Conservation (phyloP, 2,888 invertebrate species). For the Caenorhabditis angaria region DNA sequence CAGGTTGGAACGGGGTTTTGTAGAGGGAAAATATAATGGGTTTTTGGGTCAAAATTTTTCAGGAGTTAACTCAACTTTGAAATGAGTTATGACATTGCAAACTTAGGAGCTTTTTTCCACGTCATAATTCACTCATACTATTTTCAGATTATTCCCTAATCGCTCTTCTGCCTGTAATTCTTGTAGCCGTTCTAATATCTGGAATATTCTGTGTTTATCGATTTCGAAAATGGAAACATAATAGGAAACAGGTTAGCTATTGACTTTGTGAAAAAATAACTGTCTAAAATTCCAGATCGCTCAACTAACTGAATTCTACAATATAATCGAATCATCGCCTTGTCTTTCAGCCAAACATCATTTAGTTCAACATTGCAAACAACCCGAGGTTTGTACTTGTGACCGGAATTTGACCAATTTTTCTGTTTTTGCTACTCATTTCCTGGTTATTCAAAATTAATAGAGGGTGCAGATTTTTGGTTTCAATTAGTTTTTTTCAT, state of each 20-base stretch:
- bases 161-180: conserved; percentile 53
- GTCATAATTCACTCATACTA: neutral
- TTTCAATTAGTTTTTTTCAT: too few relatives aligned
- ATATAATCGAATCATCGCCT: conserved; percentile 45
- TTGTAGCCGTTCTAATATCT: conserved; percentile 45
- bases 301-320: conserved; percentile 47
- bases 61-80: too few relatives aligned
- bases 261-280: neutral
- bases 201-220: conserved; percentile 46
- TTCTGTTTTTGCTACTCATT: too few relatives aligned
- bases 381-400: conserved; percentile 22
- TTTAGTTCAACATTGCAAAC: conserved; percentile 29
- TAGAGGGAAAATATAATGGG: conserved; percentile 11
- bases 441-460: too few relatives aligned
- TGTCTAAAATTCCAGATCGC: conserved; percentile 26
- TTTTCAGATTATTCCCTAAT: conserved; percentile 56
- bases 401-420: too few relatives aligned
- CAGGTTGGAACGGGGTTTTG: neutral
- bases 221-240: conserved; percentile 43
- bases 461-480: too few relatives aligned
- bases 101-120: neutral
- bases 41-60: neutral
- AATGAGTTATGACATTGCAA: too few relatives aligned
- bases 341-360: conserved; percentile 37
- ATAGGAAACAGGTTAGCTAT: conserved; percentile 37